Evolutionary conservation across 1,140 invertebrate genomes (phyloP), one percentile per base, ranked within the genome.

Genomic region (Eueides isabella): DNA sequence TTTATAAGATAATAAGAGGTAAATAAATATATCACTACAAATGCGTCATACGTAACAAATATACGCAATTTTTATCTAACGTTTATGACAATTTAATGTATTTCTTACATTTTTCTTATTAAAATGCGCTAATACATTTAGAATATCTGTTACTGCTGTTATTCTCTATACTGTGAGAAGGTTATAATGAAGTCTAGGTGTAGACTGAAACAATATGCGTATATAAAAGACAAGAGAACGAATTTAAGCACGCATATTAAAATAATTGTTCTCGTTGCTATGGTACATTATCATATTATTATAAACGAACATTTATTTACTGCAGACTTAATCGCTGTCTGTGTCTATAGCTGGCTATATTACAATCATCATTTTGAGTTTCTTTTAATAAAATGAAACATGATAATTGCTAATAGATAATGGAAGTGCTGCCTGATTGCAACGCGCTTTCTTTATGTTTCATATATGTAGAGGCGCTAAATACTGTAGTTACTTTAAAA

Each of bases 21-120:
- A 69, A 74, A 74, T 63, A 68, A 73, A 73, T 38, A 67, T 67
- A 35, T 23, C 19, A 38, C 23, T 61, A 69, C 67, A 23, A 55
- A 23, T 23, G 11, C 19, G 9, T 14, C 2, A 12, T 26, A 12
- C 48, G 11, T 2, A 26, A 55, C 19, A n/a, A 55, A 55, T 7
- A 48, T n/a, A 38, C 5, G 35, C 14, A 38, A 14, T 16, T 38
- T 1, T 4, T 14, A 38, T 38, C 14, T 0, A 38, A 4, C 4
- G 4, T 38, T 14, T 16, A 4, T 3, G 35, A 38, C 14, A 38
- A 5, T 33, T 33, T 33, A 33, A 33, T 33, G 7, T 33, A 33
- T 38, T 38, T 38, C 12, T 38, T 16, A 1, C 2, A 16, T 33
- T 16, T 38, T 38, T 38, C n/a, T n/a, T n/a, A n/a, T n/a, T n/a